These are phyloP conservation scores for Setophaga petechia DNA, from an alignment of 2,113 vertebrate species.

Conservation along the genomic window DNA sequence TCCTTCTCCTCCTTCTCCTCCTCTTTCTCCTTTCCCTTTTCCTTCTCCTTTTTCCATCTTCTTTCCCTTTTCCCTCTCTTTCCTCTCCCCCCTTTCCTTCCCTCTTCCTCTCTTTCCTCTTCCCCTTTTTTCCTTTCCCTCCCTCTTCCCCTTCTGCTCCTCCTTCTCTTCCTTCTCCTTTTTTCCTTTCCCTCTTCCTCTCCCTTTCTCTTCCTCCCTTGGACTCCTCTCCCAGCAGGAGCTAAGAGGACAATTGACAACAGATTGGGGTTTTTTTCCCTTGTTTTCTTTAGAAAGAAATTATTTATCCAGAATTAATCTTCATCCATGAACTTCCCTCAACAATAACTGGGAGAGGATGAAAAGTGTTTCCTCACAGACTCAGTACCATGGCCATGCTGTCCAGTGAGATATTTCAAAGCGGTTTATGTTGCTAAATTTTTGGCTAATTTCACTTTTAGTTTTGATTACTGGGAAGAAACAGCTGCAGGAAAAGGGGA, in stretches of 20 bases:
- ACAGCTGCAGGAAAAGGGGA: not conserved
- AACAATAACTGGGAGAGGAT: not conserved
- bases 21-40: not conserved
- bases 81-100: accelerated
- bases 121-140: too few relatives aligned
- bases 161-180: too few relatives aligned
- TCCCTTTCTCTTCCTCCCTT: not conserved
- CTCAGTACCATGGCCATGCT: not conserved
- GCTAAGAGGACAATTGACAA: not conserved
- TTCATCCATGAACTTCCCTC: not conserved
- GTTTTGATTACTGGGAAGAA: not conserved
- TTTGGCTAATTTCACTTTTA: not conserved
- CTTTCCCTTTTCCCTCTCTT: too few relatives aligned
- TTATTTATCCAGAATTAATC: not conserved
- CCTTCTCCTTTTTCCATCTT: too few relatives aligned
- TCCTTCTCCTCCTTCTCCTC: too few relatives aligned
- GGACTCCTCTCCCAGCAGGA: not conserved
- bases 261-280: accelerated
- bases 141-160: accelerated
- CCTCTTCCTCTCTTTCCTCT: too few relatives aligned
- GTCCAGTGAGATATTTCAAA: not conserved
- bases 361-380: not conserved
- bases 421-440: not conserved
- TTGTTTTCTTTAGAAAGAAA: not conserved
- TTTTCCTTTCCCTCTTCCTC: not conserved